These are phyloP conservation scores for Streptopelia turtur DNA, from an alignment of 2,797 vertebrate species.

Conservation along the genomic window DNA sequence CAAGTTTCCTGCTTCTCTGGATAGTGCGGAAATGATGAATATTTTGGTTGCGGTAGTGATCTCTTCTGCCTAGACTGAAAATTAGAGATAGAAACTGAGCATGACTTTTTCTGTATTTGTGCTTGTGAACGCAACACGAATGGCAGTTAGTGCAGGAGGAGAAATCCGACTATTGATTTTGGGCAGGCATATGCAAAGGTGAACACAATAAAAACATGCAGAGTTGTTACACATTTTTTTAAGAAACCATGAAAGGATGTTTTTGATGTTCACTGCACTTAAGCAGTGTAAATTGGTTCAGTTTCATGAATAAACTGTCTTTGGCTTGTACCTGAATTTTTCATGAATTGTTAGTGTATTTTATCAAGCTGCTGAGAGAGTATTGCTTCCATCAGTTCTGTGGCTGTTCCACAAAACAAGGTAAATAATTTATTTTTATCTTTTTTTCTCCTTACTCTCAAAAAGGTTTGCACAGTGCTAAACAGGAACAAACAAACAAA, in stretches of 20 bases:
- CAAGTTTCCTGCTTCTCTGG: background rate
- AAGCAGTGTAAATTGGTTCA: background rate
- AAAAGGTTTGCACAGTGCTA: background rate
- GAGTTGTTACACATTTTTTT: background rate
- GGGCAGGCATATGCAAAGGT: background rate
- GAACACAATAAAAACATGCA: background rate
- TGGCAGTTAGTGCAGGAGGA: background rate
- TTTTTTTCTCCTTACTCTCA: background rate
- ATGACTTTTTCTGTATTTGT: background rate
- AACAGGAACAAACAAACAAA: background rate
- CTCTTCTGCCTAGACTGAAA: background rate
- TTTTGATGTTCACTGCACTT: background rate
- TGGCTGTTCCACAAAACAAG: background rate
- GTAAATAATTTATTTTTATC: background rate
- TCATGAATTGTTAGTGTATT: background rate
- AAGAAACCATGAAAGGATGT: background rate
- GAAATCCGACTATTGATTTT: background rate
- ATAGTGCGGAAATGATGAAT: background rate
- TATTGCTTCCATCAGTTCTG: background rate
- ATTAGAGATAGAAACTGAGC: background rate
- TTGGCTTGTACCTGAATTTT: conserved; percentile 18
- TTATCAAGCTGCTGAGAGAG: background rate
- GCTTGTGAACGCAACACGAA: background rate
- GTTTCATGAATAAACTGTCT: conserved; percentile 21
- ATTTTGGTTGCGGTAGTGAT: background rate